A percentile compares a stretch with the other conserved stretches of the same genome.
Evolutionary conservation across 2,113 vertebrate genomes (phyloP).

Genomic region (Piprites chloris): DNA sequence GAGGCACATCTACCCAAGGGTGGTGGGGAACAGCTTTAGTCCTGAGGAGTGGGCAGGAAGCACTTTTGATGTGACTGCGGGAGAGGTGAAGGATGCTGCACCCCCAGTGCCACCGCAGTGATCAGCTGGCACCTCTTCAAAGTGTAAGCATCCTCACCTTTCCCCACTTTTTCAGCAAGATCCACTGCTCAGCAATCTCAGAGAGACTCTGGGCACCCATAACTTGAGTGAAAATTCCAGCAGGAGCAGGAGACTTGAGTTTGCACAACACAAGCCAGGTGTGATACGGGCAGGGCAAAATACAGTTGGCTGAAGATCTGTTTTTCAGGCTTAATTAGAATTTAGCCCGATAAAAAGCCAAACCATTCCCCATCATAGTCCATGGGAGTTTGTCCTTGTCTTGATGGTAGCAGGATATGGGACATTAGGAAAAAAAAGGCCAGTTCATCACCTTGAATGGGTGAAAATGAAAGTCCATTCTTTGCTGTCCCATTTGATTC

Average conservation of each 20-base stretch:
- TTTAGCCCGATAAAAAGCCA: background rate
- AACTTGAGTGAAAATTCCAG: background rate
- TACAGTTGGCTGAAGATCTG: background rate
- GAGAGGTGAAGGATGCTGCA: background rate
- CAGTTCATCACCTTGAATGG: background rate
- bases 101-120: background rate
- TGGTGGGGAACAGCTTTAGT: background rate
- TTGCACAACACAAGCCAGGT: background rate
- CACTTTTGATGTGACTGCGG: rapidly evolving
- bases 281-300: background rate
- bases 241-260: background rate
- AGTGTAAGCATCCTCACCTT: background rate
- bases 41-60: background rate
- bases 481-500: background rate
- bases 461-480: background rate
- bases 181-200: background rate
- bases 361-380: background rate
- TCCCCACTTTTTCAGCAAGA: background rate
- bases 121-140: background rate
- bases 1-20: background rate
- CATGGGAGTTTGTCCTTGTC: background rate
- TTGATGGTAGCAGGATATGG: background rate
- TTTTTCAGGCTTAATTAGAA: constrained; percentile 1
- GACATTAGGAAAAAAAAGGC: background rate
- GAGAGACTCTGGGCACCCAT: background rate